phyloP scores from a whole-genome alignment of 2,797 vertebrate genomes.

The Lates japonicus region DNA sequence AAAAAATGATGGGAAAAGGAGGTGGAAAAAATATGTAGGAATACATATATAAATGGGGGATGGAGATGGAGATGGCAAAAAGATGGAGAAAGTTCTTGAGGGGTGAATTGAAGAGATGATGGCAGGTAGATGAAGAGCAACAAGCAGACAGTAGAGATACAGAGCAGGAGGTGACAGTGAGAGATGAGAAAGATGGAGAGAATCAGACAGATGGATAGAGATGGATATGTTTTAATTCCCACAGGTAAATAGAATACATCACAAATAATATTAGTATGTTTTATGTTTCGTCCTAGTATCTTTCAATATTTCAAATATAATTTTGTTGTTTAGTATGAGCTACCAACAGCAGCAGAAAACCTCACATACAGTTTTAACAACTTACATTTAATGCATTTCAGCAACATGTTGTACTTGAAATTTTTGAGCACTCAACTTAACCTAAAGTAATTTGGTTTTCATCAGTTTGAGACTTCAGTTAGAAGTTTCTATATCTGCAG shows the following conservation, averaged over 20 bases:
- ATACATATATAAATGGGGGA: slow-evolving; percentile 64
- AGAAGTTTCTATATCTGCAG: slow-evolving; percentile 32
- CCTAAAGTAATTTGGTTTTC: too few species aligned
- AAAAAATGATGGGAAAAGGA: slow-evolving; percentile 64
- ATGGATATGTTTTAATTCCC: too few species aligned
- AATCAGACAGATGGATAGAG: slow-evolving; percentile 58
- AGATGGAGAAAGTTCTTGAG: slow-evolving; percentile 42
- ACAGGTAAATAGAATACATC: slow-evolving; percentile 71
- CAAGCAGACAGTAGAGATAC: slow-evolving; percentile 72
- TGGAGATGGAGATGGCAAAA: slow-evolving; percentile 45
- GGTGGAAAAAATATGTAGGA: slow-evolving; percentile 39
- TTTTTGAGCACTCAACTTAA: slow-evolving; percentile 4
- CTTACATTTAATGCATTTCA: slow-evolving; percentile 19
- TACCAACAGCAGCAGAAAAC: neutral
- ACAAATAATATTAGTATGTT: slow-evolving; percentile 50
- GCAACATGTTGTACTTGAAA: slow-evolving; percentile 13
- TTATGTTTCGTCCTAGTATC: too few species aligned
- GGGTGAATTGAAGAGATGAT: slow-evolving; percentile 49
- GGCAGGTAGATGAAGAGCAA: slow-evolving; percentile 70
- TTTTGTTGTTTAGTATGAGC: neutral
- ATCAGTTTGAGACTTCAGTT: slow-evolving; percentile 17
- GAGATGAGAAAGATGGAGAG: slow-evolving; percentile 58
- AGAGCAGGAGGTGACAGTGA: slow-evolving; percentile 59
- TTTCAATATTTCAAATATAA: slow-evolving; percentile 24
- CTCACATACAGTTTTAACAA: slow-evolving; percentile 25